These are phyloP conservation scores for Microcebus griseorufus DNA, from an alignment of 2,113 vertebrate species.

Conservation along the genomic window DNA sequence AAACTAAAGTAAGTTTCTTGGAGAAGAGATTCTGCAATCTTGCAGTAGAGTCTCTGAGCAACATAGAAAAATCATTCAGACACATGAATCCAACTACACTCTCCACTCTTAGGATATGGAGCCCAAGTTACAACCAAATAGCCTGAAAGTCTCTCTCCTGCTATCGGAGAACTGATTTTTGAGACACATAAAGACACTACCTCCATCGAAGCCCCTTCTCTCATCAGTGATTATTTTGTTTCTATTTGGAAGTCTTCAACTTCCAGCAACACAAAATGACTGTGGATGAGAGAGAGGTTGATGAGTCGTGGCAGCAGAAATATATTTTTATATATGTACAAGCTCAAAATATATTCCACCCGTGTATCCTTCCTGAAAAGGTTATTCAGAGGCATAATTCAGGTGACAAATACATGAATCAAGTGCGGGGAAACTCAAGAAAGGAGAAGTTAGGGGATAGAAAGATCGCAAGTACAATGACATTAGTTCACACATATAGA, in stretches of 20 bases:
- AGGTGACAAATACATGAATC: neutral
- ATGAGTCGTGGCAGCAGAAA: constrained; percentile 25
- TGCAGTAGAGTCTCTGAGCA: neutral
- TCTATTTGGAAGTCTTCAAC: neutral
- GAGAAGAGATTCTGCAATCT: neutral
- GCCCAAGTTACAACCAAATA: neutral
- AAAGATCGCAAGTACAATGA: neutral
- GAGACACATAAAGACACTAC: neutral
- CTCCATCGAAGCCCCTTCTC: neutral
- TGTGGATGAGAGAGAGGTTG: neutral
- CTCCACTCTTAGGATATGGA: neutral
- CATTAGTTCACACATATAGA: neutral
- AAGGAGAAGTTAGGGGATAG: neutral
- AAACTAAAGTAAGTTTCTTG: neutral
- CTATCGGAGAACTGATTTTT: neutral
- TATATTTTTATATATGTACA: constrained; percentile 9
- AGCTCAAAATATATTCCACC: constrained; percentile 1
- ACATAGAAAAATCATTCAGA: neutral
- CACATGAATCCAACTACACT: neutral
- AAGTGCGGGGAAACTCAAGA: neutral
- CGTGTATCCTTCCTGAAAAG: neutral
- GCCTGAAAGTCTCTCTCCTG: neutral
- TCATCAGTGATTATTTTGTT: neutral
- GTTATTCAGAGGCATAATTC: neutral
- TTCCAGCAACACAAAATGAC: neutral